These are phyloP conservation scores for Anoura caudifer DNA, from an alignment of 2,113 vertebrate species.

Conservation along the genomic window DNA sequence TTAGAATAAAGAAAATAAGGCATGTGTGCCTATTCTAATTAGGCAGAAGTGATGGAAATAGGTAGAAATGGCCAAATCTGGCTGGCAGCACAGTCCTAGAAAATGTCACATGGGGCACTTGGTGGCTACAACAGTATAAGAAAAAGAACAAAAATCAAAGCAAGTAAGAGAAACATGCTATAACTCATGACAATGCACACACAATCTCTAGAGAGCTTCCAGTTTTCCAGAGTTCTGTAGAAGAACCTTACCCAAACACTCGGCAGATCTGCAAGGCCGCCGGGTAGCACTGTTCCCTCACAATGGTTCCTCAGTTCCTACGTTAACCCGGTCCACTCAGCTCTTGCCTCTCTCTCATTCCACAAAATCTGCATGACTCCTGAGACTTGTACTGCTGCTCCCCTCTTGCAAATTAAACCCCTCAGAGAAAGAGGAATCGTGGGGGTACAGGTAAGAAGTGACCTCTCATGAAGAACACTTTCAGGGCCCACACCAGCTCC, in stretches of 20 bases:
- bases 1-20: neutral
- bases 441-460: neutral
- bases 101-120: neutral
- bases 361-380: neutral
- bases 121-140: neutral
- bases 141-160: neutral
- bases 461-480: neutral
- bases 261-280: neutral
- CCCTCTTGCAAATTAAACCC: neutral
- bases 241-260: neutral
- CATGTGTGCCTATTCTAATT: neutral
- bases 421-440: neutral
- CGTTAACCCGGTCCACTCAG: neutral
- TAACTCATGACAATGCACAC: neutral
- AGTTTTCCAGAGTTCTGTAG: neutral
- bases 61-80: neutral
- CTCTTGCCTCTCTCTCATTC: neutral
- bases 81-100: neutral
- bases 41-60: neutral
- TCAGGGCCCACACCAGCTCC: neutral
- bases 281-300: too few species aligned
- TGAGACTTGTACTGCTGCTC: neutral
- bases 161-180: neutral
- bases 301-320: neutral
- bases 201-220: neutral